Conservation (phyloP, 2,113 vertebrate species). For the Etheostoma cragini region DNA sequence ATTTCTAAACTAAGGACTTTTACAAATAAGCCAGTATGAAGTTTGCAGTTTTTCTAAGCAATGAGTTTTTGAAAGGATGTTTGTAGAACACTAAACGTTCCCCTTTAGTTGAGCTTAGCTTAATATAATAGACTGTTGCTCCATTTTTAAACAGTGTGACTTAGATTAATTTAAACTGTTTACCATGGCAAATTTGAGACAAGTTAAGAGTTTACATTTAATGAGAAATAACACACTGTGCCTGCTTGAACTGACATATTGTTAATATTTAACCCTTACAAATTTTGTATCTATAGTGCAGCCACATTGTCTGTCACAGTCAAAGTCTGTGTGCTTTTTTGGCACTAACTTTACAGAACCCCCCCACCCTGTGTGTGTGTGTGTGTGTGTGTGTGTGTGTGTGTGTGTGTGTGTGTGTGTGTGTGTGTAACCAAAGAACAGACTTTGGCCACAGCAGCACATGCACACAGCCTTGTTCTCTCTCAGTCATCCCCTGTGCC, state of each 20-base stretch:
- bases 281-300: not conserved
- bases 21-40: not conserved
- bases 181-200: not conserved
- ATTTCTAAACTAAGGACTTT: conserved; percentile 31
- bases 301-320: conserved; percentile 24
- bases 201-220: not conserved
- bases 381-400: not conserved
- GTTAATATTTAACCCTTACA: not conserved
- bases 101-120: not conserved
- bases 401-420: not conserved
- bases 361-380: not conserved
- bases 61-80: not conserved
- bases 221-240: not conserved
- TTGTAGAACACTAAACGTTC: not conserved
- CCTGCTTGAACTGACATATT: not conserved
- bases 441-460: conserved; percentile 41
- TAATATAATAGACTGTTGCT: not conserved
- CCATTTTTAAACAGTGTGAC: not conserved
- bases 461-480: conserved; percentile 43
- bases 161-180: not conserved
- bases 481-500: conserved; percentile 51
- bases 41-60: conserved; percentile 1
- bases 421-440: conserved; percentile 63
- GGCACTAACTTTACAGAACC: conserved; percentile 38
- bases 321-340: conserved; percentile 26